These are phyloP conservation scores for Micromussa lordhowensis DNA, from an alignment of 92 coral and sea anemone genomes.

Conservation along the genomic window DNA sequence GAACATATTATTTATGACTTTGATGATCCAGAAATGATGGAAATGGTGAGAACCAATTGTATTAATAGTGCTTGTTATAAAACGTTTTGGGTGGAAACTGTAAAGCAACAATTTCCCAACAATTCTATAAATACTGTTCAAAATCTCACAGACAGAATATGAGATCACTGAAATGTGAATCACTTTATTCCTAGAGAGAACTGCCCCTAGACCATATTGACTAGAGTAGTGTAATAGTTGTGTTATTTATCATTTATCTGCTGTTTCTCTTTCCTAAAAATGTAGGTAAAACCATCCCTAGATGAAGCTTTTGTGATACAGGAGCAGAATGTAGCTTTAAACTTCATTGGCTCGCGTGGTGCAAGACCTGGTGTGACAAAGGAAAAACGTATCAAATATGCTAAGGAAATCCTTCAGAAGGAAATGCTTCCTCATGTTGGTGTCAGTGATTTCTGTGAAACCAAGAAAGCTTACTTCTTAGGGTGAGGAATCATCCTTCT, in stretches of 20 bases:
- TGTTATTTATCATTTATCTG: neutral
- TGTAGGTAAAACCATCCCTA: slow-evolving; percentile 93
- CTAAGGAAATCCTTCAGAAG: slow-evolving; percentile 96
- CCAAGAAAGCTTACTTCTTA: slow-evolving; percentile 96
- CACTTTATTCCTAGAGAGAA: no score
- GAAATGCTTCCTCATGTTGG: slow-evolving; percentile 99
- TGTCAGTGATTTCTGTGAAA: slow-evolving; percentile 99
- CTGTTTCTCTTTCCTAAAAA: neutral
- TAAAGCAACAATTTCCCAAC: no score
- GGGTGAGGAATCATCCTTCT: slow-evolving; percentile 68
- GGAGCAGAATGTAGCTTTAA: slow-evolving; percentile 96
- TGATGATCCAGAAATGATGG: slow-evolving; percentile 99
- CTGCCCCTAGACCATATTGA: no score
- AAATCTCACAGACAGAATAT: no score
- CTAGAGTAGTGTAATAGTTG: no score
- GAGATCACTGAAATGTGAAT: no score
- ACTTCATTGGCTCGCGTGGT: slow-evolving; percentile 98
- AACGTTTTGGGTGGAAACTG: no score
- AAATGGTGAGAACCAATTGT: slow-evolving; percentile 75
- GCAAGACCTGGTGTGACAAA: slow-evolving; percentile 99
- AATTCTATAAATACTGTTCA: no score
- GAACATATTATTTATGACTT: slow-evolving; percentile 99
- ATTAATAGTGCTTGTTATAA: no score
- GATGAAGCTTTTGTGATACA: slow-evolving; percentile 99
- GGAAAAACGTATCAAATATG: slow-evolving; percentile 94